These are phyloP conservation scores for Chelonus formosanus DNA, from an alignment of 2,888 invertebrate genomes.

Conservation along the genomic window DNA sequence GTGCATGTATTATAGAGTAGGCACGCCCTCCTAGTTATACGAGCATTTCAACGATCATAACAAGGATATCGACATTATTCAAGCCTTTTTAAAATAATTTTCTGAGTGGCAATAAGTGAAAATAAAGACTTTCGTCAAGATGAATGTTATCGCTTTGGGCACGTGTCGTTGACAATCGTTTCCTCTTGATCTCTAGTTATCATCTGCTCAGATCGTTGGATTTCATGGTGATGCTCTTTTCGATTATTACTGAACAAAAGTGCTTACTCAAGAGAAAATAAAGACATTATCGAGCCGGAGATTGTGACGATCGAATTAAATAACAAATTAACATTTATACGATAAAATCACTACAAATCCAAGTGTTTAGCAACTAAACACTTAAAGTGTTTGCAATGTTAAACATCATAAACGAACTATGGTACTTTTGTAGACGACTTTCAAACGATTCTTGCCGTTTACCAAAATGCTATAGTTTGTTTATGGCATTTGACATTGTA, in stretches of 20 bases:
- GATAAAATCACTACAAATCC: too few relatives aligned
- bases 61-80: slow-evolving; percentile 2
- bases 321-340: too few relatives aligned
- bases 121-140: slow-evolving; percentile 1
- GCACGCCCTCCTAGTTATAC: slow-evolving; percentile 26
- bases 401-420: too few relatives aligned
- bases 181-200: slow-evolving; percentile 21
- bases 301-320: slow-evolving; percentile 21
- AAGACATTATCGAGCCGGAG: background rate
- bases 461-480: too few relatives aligned
- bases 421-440: too few relatives aligned
- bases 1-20: background rate
- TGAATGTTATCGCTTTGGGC: background rate
- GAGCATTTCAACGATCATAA: background rate
- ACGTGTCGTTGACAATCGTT: slow-evolving; percentile 22
- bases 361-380: too few relatives aligned
- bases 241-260: slow-evolving; percentile 22
- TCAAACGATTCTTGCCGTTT: too few relatives aligned
- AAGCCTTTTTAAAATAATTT: background rate
- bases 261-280: background rate
- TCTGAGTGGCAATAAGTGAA: background rate
- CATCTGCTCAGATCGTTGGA: slow-evolving; percentile 11
- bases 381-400: too few relatives aligned
- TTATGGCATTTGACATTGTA: too few relatives aligned
- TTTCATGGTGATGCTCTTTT: background rate